phyloP scores from a whole-genome alignment of 2,797 vertebrate species.

The Philypnodon macrostomus region DNA sequence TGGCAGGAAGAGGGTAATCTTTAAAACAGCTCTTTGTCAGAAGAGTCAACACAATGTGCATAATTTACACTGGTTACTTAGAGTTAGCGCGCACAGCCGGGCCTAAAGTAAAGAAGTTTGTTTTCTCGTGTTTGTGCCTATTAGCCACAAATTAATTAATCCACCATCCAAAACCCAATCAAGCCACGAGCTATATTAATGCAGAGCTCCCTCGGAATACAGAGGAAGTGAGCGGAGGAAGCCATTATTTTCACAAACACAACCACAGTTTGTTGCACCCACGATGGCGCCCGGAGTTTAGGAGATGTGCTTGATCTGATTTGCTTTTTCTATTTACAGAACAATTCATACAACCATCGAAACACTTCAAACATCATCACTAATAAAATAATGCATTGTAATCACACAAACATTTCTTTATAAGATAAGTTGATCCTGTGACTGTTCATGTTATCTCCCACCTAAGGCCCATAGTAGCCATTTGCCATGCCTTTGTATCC shows the following conservation, averaged over 20 bases:
- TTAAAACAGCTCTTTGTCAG: constrained; percentile 77
- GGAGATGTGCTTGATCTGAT: constrained; percentile 37
- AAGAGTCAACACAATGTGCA: constrained; percentile 83
- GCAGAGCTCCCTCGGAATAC: constrained; percentile 75
- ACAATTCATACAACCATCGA: no score
- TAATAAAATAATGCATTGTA: no score
- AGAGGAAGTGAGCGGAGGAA: constrained; percentile 75
- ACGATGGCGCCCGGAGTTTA: constrained; percentile 36
- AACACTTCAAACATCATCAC: no score
- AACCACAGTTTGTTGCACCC: constrained; percentile 72
- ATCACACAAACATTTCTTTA: no score
- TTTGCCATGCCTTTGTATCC: no score
- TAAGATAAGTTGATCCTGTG: no score
- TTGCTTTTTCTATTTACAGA: background rate
- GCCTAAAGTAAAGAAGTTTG: constrained; percentile 85
- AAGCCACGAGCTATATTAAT: constrained; percentile 82
- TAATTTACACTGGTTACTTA: constrained; percentile 85
- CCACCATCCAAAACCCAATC: constrained; percentile 76
- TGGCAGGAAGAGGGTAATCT: constrained; percentile 73
- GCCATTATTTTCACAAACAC: constrained; percentile 82
- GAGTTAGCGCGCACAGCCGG: constrained; percentile 73
- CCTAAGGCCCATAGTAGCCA: no score
- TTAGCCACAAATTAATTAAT: constrained; percentile 88
- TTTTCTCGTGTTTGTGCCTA: constrained; percentile 85
- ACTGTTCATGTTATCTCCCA: no score